These are phyloP conservation scores for Petrosia ficiformis DNA, from an alignment of 37 sponge, comb jelly and placozoan genomes.

Conservation along the genomic window DNA sequence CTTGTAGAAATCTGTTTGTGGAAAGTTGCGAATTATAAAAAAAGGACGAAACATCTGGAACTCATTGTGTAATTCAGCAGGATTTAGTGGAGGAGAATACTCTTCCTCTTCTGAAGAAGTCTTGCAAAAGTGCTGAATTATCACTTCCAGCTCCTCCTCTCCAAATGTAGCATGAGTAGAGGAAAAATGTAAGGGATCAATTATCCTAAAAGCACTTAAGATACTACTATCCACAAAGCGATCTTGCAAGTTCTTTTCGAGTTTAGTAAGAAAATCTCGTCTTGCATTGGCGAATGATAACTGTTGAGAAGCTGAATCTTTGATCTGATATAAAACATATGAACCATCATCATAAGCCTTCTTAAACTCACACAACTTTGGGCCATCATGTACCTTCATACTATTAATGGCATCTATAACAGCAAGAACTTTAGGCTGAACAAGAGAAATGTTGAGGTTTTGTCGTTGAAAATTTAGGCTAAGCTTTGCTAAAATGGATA, in stretches of 20 bases:
- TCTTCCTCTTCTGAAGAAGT: not conserved
- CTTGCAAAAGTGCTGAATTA: not conserved
- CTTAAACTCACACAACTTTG: not conserved
- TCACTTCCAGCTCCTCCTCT: not conserved
- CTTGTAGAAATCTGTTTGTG: no score
- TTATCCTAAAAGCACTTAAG: not conserved
- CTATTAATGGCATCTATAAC: not conserved
- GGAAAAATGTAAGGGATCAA: not conserved
- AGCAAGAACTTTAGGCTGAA: not conserved
- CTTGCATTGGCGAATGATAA: not conserved
- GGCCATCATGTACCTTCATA: not conserved
- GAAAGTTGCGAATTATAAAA: no score
- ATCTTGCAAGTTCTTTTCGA: not conserved
- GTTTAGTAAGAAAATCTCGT: not conserved
- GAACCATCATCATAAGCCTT: not conserved
- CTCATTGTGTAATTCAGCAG: not conserved
- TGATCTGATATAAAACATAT: not conserved
- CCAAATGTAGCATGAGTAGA: not conserved
- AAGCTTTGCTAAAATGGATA: not conserved
- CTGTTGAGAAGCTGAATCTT: not conserved
- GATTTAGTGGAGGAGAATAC: not conserved
- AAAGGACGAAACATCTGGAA: not conserved
- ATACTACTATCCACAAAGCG: not conserved
- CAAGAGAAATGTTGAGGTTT: not conserved
- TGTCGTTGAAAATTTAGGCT: not conserved